These are phyloP conservation scores for Heliconius sara DNA, from an alignment of 2,888 invertebrate species.

Conservation along the genomic window DNA sequence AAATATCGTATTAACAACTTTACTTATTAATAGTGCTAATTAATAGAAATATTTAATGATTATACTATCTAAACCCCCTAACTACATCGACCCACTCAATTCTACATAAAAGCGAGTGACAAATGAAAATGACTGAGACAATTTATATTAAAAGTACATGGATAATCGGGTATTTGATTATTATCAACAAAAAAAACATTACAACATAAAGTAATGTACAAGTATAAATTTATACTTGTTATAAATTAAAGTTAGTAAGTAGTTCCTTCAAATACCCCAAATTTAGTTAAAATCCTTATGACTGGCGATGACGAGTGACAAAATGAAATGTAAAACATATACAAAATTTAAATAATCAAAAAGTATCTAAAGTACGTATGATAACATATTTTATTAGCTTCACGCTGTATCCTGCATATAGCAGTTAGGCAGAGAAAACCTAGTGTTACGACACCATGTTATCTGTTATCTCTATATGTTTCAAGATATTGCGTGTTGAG, in stretches of 20 bases:
- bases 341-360: background rate
- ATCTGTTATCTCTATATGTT: too few species aligned
- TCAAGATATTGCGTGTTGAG: too few species aligned
- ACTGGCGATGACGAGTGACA: conserved; percentile 27
- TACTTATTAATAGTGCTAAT: too few species aligned
- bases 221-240: background rate
- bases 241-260: background rate
- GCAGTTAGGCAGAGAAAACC: too few species aligned
- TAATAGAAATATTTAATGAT: background rate
- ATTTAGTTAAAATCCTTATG: background rate
- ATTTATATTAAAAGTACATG: conserved; percentile 12
- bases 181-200: background rate
- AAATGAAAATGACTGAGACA: conserved; percentile 45
- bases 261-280: conserved; percentile 20
- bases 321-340: background rate
- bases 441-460: too few species aligned
- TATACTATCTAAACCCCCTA: conserved; percentile 12
- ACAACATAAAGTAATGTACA: background rate
- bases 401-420: too few species aligned
- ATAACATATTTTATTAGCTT: too few species aligned
- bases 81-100: conserved; percentile 25
- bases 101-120: conserved; percentile 47
- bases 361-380: too few species aligned
- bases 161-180: conserved; percentile 23
- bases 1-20: too few species aligned